phyloP scores from a whole-genome alignment of 2,797 vertebrate genomes.

The Poecile montanus region DNA sequence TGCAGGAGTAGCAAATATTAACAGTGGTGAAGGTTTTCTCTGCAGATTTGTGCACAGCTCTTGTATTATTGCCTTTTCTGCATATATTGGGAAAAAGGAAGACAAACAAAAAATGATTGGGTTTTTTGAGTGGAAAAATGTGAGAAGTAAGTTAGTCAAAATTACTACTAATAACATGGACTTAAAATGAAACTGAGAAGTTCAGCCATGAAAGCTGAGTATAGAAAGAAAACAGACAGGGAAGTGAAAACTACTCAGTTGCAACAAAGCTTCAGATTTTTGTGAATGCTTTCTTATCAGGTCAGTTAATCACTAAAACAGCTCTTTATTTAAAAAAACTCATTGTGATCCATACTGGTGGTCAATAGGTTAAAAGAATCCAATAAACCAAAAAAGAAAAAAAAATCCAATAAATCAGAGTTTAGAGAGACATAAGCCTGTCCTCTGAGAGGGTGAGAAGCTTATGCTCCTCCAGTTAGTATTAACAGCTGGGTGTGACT shows the following conservation, averaged over 20 bases:
- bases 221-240: not conserved
- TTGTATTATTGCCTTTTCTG: not conserved
- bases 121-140: not conserved
- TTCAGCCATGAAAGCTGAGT: not conserved
- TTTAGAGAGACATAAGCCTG: not conserved
- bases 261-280: not conserved
- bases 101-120: not conserved
- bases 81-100: not conserved
- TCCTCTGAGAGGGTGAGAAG: not conserved
- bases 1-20: not conserved
- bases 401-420: not conserved
- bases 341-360: not conserved
- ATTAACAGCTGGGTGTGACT: not conserved
- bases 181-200: slow-evolving; percentile 1
- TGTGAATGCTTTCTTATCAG: not conserved
- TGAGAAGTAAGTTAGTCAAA: not conserved
- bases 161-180: not conserved
- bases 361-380: not conserved
- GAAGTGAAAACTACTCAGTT: not conserved
- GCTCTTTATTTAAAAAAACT: not conserved
- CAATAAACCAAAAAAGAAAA: not conserved
- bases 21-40: not conserved
- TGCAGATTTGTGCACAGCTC: not conserved
- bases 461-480: not conserved
- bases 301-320: not conserved